Evolutionary conservation across 2,113 vertebrate species (phyloP).

Genomic region (Noctilio leporinus): DNA sequence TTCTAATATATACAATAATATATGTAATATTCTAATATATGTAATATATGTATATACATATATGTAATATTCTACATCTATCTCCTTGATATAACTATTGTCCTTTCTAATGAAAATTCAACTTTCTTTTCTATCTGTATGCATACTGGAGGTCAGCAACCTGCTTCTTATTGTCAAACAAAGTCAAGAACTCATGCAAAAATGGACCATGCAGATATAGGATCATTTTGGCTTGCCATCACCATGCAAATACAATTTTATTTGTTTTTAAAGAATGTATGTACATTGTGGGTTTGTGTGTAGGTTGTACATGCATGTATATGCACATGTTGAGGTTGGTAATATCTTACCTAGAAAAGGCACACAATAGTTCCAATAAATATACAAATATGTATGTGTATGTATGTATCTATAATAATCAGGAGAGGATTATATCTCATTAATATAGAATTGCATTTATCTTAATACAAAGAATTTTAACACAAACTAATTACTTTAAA

Average conservation of each 20-base stretch:
- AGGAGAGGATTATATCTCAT: background rate
- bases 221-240: background rate
- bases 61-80: too few relatives aligned
- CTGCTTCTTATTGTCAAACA: background rate
- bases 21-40: too few relatives aligned
- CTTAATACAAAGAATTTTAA: background rate
- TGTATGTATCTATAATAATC: background rate
- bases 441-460: background rate
- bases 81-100: background rate
- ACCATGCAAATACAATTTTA: background rate
- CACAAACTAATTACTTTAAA: background rate
- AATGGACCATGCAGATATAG: background rate
- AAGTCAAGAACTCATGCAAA: background rate
- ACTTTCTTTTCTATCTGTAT: background rate
- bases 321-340: background rate
- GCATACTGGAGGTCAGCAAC: background rate
- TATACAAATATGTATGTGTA: background rate
- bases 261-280: background rate
- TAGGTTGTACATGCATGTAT: rapidly evolving
- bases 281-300: background rate
- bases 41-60: too few relatives aligned
- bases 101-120: background rate
- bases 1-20: too few relatives aligned
- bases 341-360: background rate
- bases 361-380: background rate